Evolutionary conservation across 2,888 invertebrate species (phyloP).

Genomic region (Synergus umbraculus): DNA sequence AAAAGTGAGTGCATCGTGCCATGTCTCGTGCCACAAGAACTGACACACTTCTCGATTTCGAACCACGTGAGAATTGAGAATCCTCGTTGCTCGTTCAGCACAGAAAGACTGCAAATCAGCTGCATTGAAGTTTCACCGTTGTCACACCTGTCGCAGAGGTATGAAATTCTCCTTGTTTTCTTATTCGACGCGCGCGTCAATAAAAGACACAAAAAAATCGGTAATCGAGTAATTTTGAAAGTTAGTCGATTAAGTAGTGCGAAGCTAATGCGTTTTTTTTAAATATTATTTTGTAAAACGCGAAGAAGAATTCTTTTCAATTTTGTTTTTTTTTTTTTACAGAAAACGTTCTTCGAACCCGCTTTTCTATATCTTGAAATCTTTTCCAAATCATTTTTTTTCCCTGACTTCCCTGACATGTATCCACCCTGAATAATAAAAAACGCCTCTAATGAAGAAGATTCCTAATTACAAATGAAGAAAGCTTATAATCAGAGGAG

Average conservation of each 20-base stretch:
- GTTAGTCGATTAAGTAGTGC: conserved; percentile 1
- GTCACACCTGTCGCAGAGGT: conserved; percentile 55
- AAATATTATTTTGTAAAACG: background rate
- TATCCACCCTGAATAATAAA: too few species aligned
- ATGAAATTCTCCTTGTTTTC: conserved; percentile 46
- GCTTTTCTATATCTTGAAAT: too few species aligned
- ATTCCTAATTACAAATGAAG: background rate
- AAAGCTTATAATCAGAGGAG: background rate
- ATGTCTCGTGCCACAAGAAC: conserved; percentile 40
- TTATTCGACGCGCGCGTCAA: conserved; percentile 42
- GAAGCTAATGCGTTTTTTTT: background rate
- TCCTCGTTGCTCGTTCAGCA: conserved; percentile 40
- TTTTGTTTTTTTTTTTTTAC: background rate
- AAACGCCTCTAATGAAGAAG: background rate
- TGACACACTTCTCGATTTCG: conserved; percentile 49
- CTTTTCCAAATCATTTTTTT: too few species aligned
- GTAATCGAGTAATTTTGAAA: conserved; percentile 4
- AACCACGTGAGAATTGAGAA: conserved; percentile 27
- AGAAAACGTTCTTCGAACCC: too few species aligned
- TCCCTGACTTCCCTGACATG: too few species aligned
- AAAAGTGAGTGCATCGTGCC: conserved; percentile 17
- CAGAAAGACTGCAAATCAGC: conserved; percentile 54
- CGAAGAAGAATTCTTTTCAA: background rate
- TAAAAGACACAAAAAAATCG: conserved; percentile 4
- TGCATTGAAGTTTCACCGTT: conserved; percentile 54